A percentile compares a stretch with the other conserved stretches of the same genome.
Evolutionary conservation across 2,797 vertebrate genomes (phyloP).

Genomic region (Phataginus tetradactyla): DNA sequence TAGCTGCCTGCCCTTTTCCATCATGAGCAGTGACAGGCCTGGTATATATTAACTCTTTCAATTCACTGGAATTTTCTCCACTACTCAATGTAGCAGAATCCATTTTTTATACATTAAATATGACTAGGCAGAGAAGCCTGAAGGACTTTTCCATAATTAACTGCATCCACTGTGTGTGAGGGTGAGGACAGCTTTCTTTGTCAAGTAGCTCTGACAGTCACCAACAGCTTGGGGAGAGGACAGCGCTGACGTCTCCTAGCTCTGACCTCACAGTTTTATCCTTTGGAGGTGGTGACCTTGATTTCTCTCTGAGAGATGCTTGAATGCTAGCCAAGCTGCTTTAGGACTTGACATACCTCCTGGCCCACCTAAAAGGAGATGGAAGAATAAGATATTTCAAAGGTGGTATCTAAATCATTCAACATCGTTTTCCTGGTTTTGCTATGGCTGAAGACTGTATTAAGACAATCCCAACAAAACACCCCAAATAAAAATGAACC

Average conservation of each 20-base stretch:
- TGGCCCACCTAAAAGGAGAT: conserved; percentile 42
- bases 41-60: neutral
- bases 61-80: conserved; percentile 6
- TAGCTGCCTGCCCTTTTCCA: neutral
- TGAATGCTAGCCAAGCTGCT: conserved; percentile 57
- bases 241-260: neutral
- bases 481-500: neutral
- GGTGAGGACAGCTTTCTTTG: neutral
- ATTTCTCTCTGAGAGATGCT: conserved; percentile 63
- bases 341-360: neutral
- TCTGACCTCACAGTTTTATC: conserved; percentile 7
- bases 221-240: conserved; percentile 4
- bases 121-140: conserved; percentile 13
- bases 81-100: neutral
- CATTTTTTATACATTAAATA: neutral
- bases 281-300: conserved; percentile 51
- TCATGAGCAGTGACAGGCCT: neutral
- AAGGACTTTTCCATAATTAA: conserved; percentile 26
- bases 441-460: neutral
- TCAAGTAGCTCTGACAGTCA: neutral
- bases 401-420: neutral
- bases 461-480: neutral
- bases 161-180: neutral
- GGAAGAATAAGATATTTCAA: neutral
- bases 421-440: neutral